Conservation (phyloP, 2,113 vertebrate genomes). For the Calyptomena viridis region DNA sequence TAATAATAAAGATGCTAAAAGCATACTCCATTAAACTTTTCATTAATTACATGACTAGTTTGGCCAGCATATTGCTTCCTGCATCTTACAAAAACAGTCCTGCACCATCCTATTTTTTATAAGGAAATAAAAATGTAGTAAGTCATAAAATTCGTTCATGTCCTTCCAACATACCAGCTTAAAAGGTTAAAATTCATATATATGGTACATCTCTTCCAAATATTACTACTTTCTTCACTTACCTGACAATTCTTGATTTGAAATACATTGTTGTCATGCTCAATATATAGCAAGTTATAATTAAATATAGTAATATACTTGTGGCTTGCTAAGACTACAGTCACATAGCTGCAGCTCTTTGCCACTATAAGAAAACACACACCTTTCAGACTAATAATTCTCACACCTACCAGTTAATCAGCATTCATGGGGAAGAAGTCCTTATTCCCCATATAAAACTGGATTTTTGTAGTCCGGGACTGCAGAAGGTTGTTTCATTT, state of each 20-base stretch:
- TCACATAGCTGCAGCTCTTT: background rate
- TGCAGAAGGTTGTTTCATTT: background rate
- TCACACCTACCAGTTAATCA: background rate
- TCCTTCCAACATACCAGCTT: background rate
- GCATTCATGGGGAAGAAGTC: background rate
- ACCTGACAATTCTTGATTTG: background rate
- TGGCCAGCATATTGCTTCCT: background rate
- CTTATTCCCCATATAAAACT: background rate
- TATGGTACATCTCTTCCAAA: background rate
- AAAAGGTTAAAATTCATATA: background rate
- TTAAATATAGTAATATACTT: background rate
- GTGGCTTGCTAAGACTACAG: background rate
- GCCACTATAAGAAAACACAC: background rate
- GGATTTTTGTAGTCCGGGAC: background rate
- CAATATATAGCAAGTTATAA: background rate
- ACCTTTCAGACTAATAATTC: background rate
- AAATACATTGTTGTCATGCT: background rate
- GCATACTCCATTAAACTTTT: background rate
- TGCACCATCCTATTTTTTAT: background rate
- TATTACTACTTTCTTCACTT: background rate
- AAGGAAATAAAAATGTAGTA: background rate
- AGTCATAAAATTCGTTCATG: background rate
- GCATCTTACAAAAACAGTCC: background rate
- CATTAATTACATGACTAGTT: background rate
- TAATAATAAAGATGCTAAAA: background rate